A percentile compares a stretch with the other conserved stretches of the same genome.
Evolutionary conservation across 1,140 invertebrate species (phyloP).

Genomic region (Neelides sp.): DNA sequence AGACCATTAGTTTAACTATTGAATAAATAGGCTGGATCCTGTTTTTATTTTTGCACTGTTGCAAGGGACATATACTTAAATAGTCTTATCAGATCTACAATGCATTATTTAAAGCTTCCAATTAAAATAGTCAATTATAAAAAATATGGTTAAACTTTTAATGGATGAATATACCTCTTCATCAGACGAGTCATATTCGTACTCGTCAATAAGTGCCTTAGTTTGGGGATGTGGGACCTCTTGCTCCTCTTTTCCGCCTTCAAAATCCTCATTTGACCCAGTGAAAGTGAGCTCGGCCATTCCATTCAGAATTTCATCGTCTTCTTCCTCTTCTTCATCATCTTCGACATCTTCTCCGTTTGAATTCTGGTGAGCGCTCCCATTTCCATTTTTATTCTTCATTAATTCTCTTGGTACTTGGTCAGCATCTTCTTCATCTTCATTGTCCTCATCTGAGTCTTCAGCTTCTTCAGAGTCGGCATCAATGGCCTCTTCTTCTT

Average conservation of each 20-base stretch:
- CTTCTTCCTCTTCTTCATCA: constrained; percentile 31
- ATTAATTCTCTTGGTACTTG: too few species aligned
- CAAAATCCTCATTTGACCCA: too few species aligned
- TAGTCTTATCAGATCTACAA: too few species aligned
- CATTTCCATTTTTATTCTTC: neutral
- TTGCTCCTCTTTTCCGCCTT: too few species aligned
- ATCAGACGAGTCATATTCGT: constrained; percentile 68
- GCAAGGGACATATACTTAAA: too few species aligned
- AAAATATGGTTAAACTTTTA: constrained; percentile 11
- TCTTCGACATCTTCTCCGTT: constrained; percentile 21
- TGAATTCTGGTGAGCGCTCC: constrained; percentile 1
- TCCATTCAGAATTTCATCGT: too few species aligned
- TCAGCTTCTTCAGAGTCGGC: constrained; percentile 10
- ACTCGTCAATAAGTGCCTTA: constrained; percentile 47
- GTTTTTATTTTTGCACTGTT: too few species aligned
- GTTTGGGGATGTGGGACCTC: constrained; percentile 3
- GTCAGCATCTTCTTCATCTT: constrained; percentile 7
- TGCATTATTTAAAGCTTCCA: too few species aligned
- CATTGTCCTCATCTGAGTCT: neutral
- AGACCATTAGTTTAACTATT: too few species aligned
- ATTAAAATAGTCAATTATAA: too few species aligned
- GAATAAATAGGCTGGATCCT: too few species aligned
- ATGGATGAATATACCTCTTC: constrained; percentile 50
- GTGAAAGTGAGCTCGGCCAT: too few species aligned
- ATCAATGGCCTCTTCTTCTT: constrained; percentile 7